Evolutionary conservation across 2,113 vertebrate species (phyloP).

Genomic region (Empidonax alnorum): DNA sequence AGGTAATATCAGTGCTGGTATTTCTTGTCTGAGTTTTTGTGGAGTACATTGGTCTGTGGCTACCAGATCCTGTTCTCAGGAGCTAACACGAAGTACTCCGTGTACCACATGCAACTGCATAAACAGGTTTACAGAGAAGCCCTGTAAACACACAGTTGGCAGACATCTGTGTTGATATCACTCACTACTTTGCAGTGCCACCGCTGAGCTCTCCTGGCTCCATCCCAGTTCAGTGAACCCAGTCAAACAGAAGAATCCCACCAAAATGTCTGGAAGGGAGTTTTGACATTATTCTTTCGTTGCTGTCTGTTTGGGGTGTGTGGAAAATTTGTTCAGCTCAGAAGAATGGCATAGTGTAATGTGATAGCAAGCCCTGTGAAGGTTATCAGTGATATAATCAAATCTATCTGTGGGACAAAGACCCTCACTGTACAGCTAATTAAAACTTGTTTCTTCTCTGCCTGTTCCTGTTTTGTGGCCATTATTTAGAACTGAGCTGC

Average conservation of each 20-base stretch:
- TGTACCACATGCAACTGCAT: background rate
- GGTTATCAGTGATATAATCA: slow-evolving; percentile 69
- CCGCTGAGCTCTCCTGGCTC: slow-evolving; percentile 42
- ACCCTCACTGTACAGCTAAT: slow-evolving; percentile 72
- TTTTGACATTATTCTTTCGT: slow-evolving; percentile 62
- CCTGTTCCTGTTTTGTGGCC: slow-evolving; percentile 55
- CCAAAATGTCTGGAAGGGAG: slow-evolving; percentile 56
- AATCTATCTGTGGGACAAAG: slow-evolving; percentile 73
- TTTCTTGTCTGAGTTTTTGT: background rate
- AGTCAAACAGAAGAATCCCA: slow-evolving; percentile 68
- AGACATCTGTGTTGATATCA: slow-evolving; percentile 8
- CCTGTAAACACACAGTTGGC: slow-evolving; percentile 23
- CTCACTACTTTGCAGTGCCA: slow-evolving; percentile 22
- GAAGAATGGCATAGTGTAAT: slow-evolving; percentile 45
- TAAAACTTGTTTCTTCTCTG: slow-evolving; percentile 71
- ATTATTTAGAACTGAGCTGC: slow-evolving; percentile 60
- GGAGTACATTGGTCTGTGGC: background rate
- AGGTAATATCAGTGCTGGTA: background rate
- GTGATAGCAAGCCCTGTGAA: slow-evolving; percentile 44
- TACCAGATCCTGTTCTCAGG: background rate
- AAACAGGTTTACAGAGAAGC: background rate
- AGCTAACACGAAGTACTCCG: background rate
- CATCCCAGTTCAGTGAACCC: slow-evolving; percentile 39
- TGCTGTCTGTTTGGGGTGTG: slow-evolving; percentile 31
- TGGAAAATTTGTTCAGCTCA: slow-evolving; percentile 56